Percentiles rank a stretch among this genome's conserved stretches.
Evolutionary conservation across 1,140 invertebrate species (phyloP).

Genomic region (Acromyrmex charruanus): DNA sequence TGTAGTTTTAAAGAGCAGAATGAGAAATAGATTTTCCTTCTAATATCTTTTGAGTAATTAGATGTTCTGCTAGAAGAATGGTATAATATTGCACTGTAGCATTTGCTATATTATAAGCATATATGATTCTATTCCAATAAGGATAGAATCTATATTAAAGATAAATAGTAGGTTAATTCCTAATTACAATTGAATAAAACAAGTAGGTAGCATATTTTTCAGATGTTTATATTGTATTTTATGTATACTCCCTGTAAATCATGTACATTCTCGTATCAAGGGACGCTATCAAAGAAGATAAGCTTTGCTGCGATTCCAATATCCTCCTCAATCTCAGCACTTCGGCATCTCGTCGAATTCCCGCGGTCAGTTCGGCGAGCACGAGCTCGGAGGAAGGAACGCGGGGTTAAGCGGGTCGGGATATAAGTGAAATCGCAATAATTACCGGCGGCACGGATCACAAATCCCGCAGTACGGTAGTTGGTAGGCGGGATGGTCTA

Average conservation of each 20-base stretch:
- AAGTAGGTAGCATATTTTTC: no score
- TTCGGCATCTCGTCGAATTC: slow-evolving; percentile 25
- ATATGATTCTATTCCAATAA: no score
- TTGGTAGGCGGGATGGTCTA: slow-evolving; percentile 75
- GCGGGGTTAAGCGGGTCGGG: slow-evolving; percentile 51
- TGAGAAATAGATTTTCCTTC: no score
- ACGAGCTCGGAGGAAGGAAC: neutral
- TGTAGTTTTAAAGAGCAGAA: no score
- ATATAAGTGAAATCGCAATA: slow-evolving; percentile 75
- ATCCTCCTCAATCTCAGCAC: slow-evolving; percentile 5
- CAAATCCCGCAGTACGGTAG: slow-evolving; percentile 76
- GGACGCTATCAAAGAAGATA: neutral
- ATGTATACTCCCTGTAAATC: neutral
- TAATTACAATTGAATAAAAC: no score
- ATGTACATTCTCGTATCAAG: neutral
- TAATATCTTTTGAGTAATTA: no score
- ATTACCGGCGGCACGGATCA: slow-evolving; percentile 71
- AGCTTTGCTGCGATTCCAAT: slow-evolving; percentile 20
- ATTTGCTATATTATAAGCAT: no score
- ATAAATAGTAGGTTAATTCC: no score
- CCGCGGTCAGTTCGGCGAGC: slow-evolving; percentile 15
- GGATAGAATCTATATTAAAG: no score
- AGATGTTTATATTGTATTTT: no score
- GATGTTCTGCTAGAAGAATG: no score
- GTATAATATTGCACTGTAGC: no score